phyloP scores from a whole-genome alignment of 2,888 invertebrate species.

The Aphodius sticticus region DNA sequence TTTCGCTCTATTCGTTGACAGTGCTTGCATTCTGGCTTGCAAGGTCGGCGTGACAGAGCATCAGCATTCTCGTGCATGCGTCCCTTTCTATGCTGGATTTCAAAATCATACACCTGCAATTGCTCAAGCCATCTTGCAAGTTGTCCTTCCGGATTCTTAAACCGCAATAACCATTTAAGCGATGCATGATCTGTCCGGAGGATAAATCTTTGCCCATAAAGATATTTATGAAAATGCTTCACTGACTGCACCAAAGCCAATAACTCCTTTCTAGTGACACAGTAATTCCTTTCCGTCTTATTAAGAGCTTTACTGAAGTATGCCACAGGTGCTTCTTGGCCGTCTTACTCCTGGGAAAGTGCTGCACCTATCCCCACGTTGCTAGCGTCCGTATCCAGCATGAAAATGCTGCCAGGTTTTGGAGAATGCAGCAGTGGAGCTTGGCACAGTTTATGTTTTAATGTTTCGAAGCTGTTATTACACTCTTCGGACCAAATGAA shows the following conservation, averaged over 20 bases:
- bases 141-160: constrained; percentile 51
- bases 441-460: neutral
- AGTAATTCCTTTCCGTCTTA: constrained; percentile 44
- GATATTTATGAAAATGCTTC: constrained; percentile 48
- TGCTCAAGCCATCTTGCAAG: constrained; percentile 49
- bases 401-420: neutral
- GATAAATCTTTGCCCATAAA: constrained; percentile 47
- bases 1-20: neutral
- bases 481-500: constrained; percentile 32
- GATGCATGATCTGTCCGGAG: constrained; percentile 51
- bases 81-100: constrained; percentile 43
- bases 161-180: constrained; percentile 49
- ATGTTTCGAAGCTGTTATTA: neutral
- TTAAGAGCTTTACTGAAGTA: constrained; percentile 42
- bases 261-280: constrained; percentile 45
- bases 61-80: constrained; percentile 12
- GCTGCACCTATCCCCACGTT: constrained; percentile 32
- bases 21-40: neutral
- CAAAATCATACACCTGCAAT: constrained; percentile 42
- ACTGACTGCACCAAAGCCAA: constrained; percentile 45
- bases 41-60: neutral
- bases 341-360: constrained; percentile 31
- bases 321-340: constrained; percentile 41
- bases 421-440: neutral
- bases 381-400: constrained; percentile 39